phyloP scores from a whole-genome alignment of 2,797 vertebrate genomes.

The Microcaecilia unicolor region DNA sequence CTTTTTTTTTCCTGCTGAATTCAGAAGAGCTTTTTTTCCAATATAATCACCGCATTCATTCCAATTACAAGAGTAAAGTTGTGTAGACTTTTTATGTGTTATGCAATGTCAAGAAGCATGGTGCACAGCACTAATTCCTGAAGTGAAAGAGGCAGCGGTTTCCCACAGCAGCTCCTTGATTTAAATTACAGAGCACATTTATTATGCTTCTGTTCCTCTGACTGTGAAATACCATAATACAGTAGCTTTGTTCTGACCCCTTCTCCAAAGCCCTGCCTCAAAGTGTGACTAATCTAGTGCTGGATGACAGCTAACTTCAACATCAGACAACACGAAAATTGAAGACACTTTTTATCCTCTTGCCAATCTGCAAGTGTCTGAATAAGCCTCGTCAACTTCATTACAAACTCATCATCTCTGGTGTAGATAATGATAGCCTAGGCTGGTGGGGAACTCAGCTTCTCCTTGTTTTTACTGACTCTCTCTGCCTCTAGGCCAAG shows the following conservation, averaged over 20 bases:
- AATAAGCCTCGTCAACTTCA: conserved; percentile 79
- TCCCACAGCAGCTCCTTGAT: conserved; percentile 75
- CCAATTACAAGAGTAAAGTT: conserved; percentile 66
- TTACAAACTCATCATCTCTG: conserved; percentile 77
- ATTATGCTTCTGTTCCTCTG: conserved; percentile 68
- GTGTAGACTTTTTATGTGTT: conserved; percentile 54
- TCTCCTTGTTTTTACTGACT: conserved; percentile 76
- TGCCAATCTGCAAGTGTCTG: conserved; percentile 69
- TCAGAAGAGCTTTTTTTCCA: conserved; percentile 59
- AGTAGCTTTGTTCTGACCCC: conserved; percentile 73
- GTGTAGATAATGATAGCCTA: conserved; percentile 76
- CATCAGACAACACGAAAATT: conserved; percentile 74
- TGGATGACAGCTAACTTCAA: conserved; percentile 74
- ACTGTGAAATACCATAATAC: conserved; percentile 75
- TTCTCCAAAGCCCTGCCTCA: conserved; percentile 68
- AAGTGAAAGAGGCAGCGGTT: conserved; percentile 67
- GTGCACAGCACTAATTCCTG: conserved; percentile 63
- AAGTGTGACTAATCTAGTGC: conserved; percentile 73
- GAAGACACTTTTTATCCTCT: conserved; percentile 77
- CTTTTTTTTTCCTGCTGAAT: conserved; percentile 63
- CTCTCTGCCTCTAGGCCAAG: conserved; percentile 71
- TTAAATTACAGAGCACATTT: conserved; percentile 77
- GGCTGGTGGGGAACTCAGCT: conserved; percentile 65
- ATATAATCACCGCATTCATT: conserved; percentile 67
- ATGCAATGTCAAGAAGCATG: conserved; percentile 58